These are phyloP conservation scores for Carcina quercana DNA, from an alignment of 2,888 invertebrate genomes.

Conservation along the genomic window DNA sequence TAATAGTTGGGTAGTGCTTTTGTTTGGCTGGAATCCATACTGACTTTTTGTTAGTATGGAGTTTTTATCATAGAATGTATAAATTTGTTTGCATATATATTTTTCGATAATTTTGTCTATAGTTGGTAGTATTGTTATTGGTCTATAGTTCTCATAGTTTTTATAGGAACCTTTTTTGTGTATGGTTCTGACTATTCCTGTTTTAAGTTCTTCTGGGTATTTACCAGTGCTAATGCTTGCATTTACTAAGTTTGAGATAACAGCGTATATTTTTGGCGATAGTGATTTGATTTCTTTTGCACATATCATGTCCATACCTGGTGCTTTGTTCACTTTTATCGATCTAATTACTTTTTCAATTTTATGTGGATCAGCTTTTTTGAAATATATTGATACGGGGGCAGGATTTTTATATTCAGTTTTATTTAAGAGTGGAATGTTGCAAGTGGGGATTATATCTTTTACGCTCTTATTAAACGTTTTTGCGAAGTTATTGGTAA, in stretches of 20 bases:
- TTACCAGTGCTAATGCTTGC: background rate
- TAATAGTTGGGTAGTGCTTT: conserved; percentile 2
- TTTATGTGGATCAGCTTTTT: background rate
- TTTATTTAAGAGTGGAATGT: background rate
- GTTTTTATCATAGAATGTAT: too few species aligned
- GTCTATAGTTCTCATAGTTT: conserved; percentile 12
- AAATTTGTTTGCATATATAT: conserved; percentile 1
- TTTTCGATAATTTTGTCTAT: conserved; percentile 4
- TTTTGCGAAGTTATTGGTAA: conserved; percentile 6
- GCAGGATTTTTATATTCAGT: background rate
- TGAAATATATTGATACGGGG: background rate
- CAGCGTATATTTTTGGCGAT: background rate
- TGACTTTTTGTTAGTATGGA: too few species aligned
- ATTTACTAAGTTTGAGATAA: conserved; percentile 1
- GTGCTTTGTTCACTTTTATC: conserved; percentile 1
- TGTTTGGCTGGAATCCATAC: conserved; percentile 1
- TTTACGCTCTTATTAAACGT: conserved; percentile 4
- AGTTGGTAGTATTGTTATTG: conserved; percentile 11
- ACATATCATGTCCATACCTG: conserved; percentile 4
- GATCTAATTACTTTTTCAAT: conserved; percentile 1
- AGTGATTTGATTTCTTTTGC: conserved; percentile 2
- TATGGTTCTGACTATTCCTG: background rate
- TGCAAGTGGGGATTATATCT: conserved; percentile 4
- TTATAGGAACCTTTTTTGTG: background rate
- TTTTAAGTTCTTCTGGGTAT: conserved; percentile 1